Percentiles rank a stretch among this genome's conserved stretches.
Evolutionary conservation across 2,113 vertebrate species (phyloP).

Genomic region (Stegastes partitus): DNA sequence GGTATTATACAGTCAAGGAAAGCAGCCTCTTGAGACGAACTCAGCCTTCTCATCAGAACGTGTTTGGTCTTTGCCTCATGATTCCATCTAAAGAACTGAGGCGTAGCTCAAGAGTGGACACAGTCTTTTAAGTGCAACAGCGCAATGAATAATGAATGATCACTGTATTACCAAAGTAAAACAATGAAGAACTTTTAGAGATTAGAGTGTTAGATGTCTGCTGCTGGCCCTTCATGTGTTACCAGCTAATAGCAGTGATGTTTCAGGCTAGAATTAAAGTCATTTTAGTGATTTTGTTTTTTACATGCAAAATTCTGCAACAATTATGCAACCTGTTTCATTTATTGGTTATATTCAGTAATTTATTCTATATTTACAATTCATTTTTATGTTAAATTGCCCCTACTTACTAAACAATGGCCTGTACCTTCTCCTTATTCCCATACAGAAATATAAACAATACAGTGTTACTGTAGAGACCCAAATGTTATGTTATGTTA

Average conservation of each 20-base stretch:
- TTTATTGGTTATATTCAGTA: neutral
- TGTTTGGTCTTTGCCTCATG: constrained; percentile 40
- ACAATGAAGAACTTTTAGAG: constrained; percentile 29
- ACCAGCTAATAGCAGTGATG: neutral
- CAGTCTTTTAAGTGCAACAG: constrained; percentile 53
- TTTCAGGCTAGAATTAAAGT: constrained; percentile 22
- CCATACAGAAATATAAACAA: neutral
- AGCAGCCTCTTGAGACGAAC: constrained; percentile 31
- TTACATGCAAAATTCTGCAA: neutral
- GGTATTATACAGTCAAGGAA: constrained; percentile 23
- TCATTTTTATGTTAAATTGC: constrained; percentile 8
- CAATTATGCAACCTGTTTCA: neutral
- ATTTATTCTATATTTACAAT: constrained; percentile 16
- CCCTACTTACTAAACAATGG: neutral
- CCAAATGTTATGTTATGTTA: neutral
- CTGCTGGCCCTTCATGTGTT: constrained; percentile 18
- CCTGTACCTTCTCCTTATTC: neutral
- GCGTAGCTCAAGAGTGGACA: constrained; percentile 49
- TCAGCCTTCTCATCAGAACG: constrained; percentile 21
- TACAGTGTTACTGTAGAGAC: neutral
- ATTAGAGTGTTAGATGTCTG: constrained; percentile 46
- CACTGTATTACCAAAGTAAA: constrained; percentile 45
- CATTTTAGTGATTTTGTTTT: constrained; percentile 12
- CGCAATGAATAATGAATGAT: constrained; percentile 66
- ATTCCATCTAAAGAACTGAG: constrained; percentile 52